Conservation (phyloP, 2,797 vertebrate genomes). For the Sebastes minor region DNA sequence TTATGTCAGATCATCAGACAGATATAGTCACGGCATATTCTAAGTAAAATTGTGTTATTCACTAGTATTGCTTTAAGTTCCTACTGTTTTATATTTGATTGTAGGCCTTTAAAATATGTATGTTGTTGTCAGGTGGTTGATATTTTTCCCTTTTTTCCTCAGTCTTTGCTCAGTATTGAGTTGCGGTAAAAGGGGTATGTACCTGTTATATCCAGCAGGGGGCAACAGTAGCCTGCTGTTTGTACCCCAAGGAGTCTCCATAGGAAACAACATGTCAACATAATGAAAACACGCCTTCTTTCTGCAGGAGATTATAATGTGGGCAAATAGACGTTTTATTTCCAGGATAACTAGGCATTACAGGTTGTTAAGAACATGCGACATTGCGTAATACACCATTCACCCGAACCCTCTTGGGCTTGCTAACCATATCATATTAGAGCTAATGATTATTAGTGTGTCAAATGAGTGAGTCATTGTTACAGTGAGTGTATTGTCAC, state of each 20-base stretch:
- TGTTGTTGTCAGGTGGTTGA: background rate
- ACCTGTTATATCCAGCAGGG: conserved; percentile 64
- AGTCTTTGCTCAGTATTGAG: background rate
- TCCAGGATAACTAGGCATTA: conserved; percentile 58
- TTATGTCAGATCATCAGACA: background rate
- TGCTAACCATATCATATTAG: conserved; percentile 68
- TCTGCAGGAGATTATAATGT: conserved; percentile 68
- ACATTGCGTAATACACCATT: conserved; percentile 37
- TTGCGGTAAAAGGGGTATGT: background rate
- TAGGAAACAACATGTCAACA: conserved; percentile 68
- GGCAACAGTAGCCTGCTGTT: conserved; percentile 70
- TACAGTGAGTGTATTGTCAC: conserved; percentile 64
- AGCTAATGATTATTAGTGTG: conserved; percentile 75
- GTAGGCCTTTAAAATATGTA: background rate
- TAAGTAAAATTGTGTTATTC: background rate
- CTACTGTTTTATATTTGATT: background rate
- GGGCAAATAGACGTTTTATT: conserved; percentile 65
- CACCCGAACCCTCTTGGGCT: conserved; percentile 52
- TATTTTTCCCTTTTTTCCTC: background rate
- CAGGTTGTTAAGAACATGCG: conserved; percentile 27
- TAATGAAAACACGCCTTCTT: conserved; percentile 66
- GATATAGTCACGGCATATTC: background rate
- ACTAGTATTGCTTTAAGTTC: background rate
- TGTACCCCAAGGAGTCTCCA: conserved; percentile 35
- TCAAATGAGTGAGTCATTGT: conserved; percentile 71